These are phyloP conservation scores for Musca domestica DNA, from an alignment of 1,140 invertebrate genomes.

Conservation along the genomic window DNA sequence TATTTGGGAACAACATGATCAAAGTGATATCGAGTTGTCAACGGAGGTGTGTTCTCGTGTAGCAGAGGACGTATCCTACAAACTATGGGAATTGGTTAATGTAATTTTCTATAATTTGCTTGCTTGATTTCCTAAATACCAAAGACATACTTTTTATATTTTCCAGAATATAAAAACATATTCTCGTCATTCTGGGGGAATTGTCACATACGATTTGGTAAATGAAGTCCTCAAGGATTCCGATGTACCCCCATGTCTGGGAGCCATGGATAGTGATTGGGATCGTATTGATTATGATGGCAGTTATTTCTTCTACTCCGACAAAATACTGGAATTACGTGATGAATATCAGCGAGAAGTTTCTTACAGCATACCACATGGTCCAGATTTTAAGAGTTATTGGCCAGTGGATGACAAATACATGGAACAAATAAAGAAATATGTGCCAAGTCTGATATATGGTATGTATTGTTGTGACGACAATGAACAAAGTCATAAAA, in stretches of 20 bases:
- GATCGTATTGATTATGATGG: conserved; percentile 51
- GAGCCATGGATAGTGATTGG: conserved; percentile 50
- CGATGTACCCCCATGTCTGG: conserved; percentile 47
- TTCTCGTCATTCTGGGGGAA: conserved; percentile 46
- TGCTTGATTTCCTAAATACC: no score
- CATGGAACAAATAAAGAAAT: conserved; percentile 37
- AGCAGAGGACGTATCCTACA: conserved; percentile 52
- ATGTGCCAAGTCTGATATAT: conserved; percentile 39
- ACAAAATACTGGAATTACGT: conserved; percentile 47
- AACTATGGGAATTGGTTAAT: conserved; percentile 51
- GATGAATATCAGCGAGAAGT: conserved; percentile 49
- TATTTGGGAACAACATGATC: conserved; percentile 52
- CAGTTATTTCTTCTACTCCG: conserved; percentile 47
- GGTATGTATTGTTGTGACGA: conserved; percentile 27
- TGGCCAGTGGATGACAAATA: conserved; percentile 43
- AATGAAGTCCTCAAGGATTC: conserved; percentile 51
- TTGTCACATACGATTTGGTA: conserved; percentile 49
- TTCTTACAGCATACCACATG: conserved; percentile 30
- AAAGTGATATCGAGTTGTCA: conserved; percentile 48
- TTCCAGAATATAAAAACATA: conserved; percentile 51
- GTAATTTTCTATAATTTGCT: conserved; percentile 29
- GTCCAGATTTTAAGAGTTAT: conserved; percentile 36
- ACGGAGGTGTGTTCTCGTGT: conserved; percentile 46
- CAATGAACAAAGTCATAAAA: no score
- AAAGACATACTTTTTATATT: background rate